Base-by-base conservation (phyloP, 2,888 invertebrate species). In the Corythucha ciliata region DNA sequence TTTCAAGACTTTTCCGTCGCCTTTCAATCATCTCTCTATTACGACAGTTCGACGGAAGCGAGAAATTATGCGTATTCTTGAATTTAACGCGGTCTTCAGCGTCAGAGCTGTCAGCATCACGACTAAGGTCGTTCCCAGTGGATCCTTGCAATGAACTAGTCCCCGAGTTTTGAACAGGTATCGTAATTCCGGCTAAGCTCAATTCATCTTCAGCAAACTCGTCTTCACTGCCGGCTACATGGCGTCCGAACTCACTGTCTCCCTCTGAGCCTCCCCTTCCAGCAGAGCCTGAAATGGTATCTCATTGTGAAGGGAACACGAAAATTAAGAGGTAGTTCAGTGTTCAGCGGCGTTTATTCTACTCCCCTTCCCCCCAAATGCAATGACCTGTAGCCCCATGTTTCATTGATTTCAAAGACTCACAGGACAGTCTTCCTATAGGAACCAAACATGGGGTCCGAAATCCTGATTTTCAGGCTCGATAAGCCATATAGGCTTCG, bases 151-250 rank as follows among this genome's bases (percentile, higher is more conserved):
- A 52, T 10, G 63, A 63, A 40, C 61, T 62, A 14, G 61, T 58
- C 47, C 60, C 10, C 69, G 73, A 6, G 70, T 72, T 46, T 70
- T 50, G 50, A 24, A 42, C 34, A 3, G 50, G 50, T 21, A 50
- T 16, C 20, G 50, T 41, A 25, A 72, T 33, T 54, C 70, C 71
- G 47, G 69, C 70, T 8, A 70, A 62, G 55, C 70, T 70, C 12
- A 87, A 72, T 64, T 87, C 87, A 65, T 87, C 87, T 69, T 86
- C 87, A 42, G 86, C 86, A 64, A 87, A 86, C 64, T 87, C 86
- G 63, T 87, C 87, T 64, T 86, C 87, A 64, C 84, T 85, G 64
- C 79, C 80, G 29, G 78, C 73, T 10, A 78, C 80, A 18, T 54
- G 58, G 2, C 74, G 73, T 22, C 65, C 67, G 32, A 69, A 57